Conservation (phyloP, 2,113 vertebrate genomes). For the Grantiella picta region DNA sequence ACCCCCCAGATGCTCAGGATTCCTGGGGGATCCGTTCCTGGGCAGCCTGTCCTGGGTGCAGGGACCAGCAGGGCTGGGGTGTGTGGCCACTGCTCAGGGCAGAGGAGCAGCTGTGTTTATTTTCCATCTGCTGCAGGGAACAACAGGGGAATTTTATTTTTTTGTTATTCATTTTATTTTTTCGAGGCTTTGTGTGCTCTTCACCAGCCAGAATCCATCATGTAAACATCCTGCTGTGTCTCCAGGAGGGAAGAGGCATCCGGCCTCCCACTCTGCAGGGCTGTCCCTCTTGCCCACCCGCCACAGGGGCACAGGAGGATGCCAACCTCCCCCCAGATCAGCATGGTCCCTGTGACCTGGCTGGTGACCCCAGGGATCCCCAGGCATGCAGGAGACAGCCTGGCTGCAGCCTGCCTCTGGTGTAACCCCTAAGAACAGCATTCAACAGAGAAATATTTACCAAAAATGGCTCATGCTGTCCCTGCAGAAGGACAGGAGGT, state of each 20-base stretch:
- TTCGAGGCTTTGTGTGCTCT: neutral
- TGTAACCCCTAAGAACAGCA: rapidly evolving
- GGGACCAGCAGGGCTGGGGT: rapidly evolving
- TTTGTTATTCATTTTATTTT: neutral
- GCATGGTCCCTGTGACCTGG: neutral
- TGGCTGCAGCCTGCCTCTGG: neutral
- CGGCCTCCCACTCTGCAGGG: neutral
- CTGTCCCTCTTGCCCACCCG: neutral
- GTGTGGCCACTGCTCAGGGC: rapidly evolving
- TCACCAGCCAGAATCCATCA: neutral
- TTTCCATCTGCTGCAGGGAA: constrained; percentile 17
- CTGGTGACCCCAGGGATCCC: neutral
- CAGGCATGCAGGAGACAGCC: neutral
- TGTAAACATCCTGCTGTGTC: constrained; percentile 43
- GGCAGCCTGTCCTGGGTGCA: neutral
- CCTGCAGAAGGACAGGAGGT: neutral
- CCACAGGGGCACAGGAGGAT: neutral
- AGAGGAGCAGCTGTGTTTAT: constrained; percentile 50
- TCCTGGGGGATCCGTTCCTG: rapidly evolving
- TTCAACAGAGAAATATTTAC: neutral
- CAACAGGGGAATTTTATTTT: neutral
- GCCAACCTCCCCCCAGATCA: neutral
- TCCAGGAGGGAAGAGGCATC: neutral
- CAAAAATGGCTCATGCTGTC: neutral
- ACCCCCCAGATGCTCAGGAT: neutral